Evolutionary conservation across 2,797 vertebrate genomes (phyloP).

Genomic region (Malacoctenus gilli): DNA sequence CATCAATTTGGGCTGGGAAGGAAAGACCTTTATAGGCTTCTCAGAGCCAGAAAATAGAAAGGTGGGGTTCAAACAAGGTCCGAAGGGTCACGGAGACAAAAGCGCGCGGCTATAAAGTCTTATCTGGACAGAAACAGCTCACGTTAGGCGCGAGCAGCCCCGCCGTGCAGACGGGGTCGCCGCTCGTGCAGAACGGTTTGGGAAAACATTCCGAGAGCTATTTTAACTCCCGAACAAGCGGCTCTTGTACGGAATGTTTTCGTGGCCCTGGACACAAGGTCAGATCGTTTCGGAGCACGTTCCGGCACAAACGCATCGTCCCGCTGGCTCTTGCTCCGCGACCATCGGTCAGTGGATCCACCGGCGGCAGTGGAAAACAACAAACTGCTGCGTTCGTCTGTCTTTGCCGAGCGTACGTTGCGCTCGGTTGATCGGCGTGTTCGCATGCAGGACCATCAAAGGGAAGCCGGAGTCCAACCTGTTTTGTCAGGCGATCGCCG

Average conservation of each 20-base stretch:
- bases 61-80: neutral
- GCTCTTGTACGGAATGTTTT: conserved; percentile 2
- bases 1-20: no score
- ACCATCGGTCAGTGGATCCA: no score
- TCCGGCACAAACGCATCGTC: conserved; percentile 1
- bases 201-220: conserved; percentile 14
- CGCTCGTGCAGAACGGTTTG: neutral
- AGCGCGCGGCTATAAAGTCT: conserved; percentile 4
- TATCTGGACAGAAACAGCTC: conserved; percentile 22
- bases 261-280: neutral
- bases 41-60: conserved; percentile 1
- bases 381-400: no score
- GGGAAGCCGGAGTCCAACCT: conserved; percentile 31
- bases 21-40: neutral
- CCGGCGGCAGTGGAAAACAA: conserved; percentile 21
- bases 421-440: no score
- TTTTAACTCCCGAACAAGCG: conserved; percentile 14
- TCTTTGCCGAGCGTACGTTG: no score
- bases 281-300: conserved; percentile 4
- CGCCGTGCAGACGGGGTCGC: neutral
- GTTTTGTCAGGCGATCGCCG: conserved; percentile 20
- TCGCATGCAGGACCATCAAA: no score
- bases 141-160: neutral
- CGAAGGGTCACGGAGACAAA: conserved; percentile 14
- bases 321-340: neutral